These are phyloP conservation scores for Lasioglossum vierecki DNA, from an alignment of 2,888 invertebrate species.

Conservation along the genomic window DNA sequence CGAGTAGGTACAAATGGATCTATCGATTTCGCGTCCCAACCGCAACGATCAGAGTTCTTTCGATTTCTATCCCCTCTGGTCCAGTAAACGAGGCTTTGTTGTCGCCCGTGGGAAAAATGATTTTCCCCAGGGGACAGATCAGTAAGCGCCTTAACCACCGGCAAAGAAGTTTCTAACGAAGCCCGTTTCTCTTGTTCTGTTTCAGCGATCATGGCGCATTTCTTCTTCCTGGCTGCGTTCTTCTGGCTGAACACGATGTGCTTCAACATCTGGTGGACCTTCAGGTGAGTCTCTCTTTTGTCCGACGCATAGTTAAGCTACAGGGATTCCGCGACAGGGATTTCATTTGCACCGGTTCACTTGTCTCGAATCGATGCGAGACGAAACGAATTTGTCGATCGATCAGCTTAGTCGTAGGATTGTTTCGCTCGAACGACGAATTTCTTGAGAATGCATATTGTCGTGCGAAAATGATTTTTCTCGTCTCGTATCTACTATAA, in stretches of 20 bases:
- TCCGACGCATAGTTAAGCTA: conserved; percentile 35
- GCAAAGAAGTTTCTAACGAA: conserved; percentile 51
- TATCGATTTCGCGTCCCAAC: conserved; percentile 12
- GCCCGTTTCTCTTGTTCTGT: conserved; percentile 79
- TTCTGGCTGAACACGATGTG: conserved; percentile 98
- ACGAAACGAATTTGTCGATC: neutral
- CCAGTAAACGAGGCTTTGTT: neutral
- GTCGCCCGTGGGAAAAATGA: conserved; percentile 31
- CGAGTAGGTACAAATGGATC: neutral
- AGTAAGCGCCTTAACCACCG: conserved; percentile 25
- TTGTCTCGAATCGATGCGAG: conserved; percentile 22
- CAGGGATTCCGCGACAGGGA: conserved; percentile 9
- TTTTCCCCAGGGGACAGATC: neutral
- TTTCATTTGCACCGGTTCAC: conserved; percentile 40
- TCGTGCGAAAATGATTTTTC: too few relatives aligned
- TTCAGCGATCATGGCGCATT: conserved; percentile 93
- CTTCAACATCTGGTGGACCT: conserved; percentile 98
- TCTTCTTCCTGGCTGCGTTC: conserved; percentile 95
- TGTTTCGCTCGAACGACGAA: neutral
- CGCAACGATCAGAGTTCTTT: neutral
- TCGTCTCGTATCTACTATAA: too few relatives aligned
- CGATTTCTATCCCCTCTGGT: neutral
- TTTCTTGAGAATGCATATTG: too few relatives aligned
- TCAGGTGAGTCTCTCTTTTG: conserved; percentile 87
- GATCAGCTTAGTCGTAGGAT: neutral